Percentiles rank a stretch among this genome's conserved stretches.
phyloP scores from a whole-genome alignment of 2,888 invertebrate species.

The Colletes collaris region DNA sequence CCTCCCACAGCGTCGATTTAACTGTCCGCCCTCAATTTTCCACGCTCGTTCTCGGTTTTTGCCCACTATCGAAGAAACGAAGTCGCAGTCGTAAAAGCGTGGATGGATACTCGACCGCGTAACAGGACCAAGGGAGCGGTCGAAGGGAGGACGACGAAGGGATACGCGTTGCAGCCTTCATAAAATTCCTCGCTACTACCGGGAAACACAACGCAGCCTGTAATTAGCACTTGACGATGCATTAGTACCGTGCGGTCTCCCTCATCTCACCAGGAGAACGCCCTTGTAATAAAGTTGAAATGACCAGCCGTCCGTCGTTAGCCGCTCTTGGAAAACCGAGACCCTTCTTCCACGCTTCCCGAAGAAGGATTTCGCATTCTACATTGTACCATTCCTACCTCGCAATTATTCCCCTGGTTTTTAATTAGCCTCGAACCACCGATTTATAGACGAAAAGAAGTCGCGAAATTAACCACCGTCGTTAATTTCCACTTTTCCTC shows the following conservation, averaged over 20 bases:
- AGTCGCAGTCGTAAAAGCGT: slow-evolving; percentile 9
- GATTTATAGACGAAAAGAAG: too few relatives aligned
- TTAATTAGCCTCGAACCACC: too few relatives aligned
- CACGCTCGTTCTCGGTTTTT: neutral
- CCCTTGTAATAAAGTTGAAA: slow-evolving; percentile 80
- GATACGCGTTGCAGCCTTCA: slow-evolving; percentile 67
- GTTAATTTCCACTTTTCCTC: too few relatives aligned
- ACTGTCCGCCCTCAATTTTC: too few relatives aligned
- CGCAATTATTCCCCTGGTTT: too few relatives aligned
- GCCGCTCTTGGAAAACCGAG: slow-evolving; percentile 51
- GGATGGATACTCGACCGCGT: neutral
- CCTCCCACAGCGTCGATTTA: too few relatives aligned
- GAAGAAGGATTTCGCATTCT: neutral
- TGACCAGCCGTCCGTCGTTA: slow-evolving; percentile 72
- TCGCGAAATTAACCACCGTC: too few relatives aligned
- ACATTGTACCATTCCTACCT: too few relatives aligned
- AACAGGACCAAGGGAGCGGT: neutral
- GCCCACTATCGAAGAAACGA: neutral
- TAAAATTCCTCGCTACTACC: slow-evolving; percentile 78
- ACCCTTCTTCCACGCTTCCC: slow-evolving; percentile 25
- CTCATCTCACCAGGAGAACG: slow-evolving; percentile 70
- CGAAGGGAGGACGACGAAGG: slow-evolving; percentile 36
- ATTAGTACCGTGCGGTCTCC: slow-evolving; percentile 74
- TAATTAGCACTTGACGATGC: slow-evolving; percentile 82
- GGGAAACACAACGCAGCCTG: slow-evolving; percentile 75